A percentile compares a stretch with the other conserved stretches of the same genome.
Conservation (phyloP, 2,113 vertebrate genomes). For the Tamias sibiricus region DNA sequence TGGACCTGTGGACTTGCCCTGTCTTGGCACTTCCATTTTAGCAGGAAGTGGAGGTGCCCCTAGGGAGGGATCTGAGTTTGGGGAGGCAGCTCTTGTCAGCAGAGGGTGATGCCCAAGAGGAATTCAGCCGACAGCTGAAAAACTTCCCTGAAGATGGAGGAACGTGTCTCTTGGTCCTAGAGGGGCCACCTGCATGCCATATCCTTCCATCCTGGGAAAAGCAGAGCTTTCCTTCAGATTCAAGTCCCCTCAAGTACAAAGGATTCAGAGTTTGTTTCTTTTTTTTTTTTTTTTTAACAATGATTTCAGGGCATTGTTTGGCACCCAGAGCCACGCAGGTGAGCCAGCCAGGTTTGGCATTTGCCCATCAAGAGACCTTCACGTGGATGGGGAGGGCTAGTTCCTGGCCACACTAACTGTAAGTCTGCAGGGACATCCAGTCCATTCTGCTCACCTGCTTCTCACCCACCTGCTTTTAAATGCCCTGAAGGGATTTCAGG, state of each 20-base stretch:
- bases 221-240: not conserved
- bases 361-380: fast-evolving
- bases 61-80: fast-evolving
- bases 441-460: fast-evolving
- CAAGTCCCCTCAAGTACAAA: fast-evolving
- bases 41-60: too few species aligned
- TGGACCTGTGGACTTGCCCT: not conserved
- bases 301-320: fast-evolving
- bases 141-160: too few species aligned
- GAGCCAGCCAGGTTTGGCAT: not conserved
- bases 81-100: not conserved
- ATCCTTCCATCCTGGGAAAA: too few species aligned
- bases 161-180: not conserved
- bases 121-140: not conserved
- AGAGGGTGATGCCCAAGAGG: not conserved
- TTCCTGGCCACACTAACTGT: not conserved
- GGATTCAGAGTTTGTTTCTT: not conserved
- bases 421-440: not conserved
- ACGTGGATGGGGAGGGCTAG: fast-evolving
- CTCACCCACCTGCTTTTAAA: not conserved
- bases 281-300: too few species aligned
- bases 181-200: not conserved
- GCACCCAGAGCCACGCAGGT: fast-evolving
- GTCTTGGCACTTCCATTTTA: fast-evolving
- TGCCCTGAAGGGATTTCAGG: not conserved